Conservation (phyloP, 2,888 invertebrate genomes). For the Ptilodon capucinus region DNA sequence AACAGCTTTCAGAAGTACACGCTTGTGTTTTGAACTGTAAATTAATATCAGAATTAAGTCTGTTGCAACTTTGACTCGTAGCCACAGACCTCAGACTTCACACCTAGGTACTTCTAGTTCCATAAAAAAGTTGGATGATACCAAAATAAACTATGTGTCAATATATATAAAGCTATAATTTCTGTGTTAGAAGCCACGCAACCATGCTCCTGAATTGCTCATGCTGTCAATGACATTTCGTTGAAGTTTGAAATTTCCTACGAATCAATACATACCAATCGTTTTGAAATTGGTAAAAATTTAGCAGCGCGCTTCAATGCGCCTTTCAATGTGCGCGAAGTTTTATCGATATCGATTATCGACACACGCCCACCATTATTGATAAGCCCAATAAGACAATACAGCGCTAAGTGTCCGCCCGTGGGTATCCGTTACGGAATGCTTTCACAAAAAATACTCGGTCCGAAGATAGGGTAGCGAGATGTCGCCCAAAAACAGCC, state of each 20-base stretch:
- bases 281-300: no score
- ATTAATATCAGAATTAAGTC: not conserved
- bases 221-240: no score
- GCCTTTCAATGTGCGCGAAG: no score
- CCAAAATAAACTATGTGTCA: no score
- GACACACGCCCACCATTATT: conserved; percentile 16
- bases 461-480: conserved; percentile 8
- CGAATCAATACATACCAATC: no score
- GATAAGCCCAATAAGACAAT: conserved; percentile 41
- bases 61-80: not conserved
- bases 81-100: no score
- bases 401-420: conserved; percentile 36
- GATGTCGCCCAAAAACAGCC: conserved; percentile 30
- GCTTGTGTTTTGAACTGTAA: not conserved
- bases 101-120: no score
- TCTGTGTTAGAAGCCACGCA: not conserved
- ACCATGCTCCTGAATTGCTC: not conserved
- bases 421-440: conserved; percentile 25
- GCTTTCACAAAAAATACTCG: conserved; percentile 31
- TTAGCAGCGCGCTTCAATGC: no score
- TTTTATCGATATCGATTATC: conserved; percentile 2
- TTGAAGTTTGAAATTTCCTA: no score
- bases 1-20: not conserved
- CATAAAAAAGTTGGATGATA: no score
- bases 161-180: no score